Base-by-base conservation (phyloP, 1,140 invertebrate species). In the Apolygus lucorum region DNA sequence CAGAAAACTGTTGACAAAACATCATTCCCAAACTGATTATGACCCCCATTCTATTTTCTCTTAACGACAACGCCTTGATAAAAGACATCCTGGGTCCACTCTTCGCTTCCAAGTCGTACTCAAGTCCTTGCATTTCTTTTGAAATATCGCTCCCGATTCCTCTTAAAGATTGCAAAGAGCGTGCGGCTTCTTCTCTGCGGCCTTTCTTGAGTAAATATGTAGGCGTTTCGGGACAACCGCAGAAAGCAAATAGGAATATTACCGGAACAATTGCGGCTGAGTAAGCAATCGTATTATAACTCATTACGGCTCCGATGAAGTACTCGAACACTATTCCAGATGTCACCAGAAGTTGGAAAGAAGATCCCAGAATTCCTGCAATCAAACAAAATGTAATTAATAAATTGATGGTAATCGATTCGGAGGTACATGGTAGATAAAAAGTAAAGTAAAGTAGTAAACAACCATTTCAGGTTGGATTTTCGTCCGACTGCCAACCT, bases 1-100 rank as follows among this genome's bases (percentile, higher is more conserved):
- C 90, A 67, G 87, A 88, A 29, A 94, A 78, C 76, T 94, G 92
- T 75, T 94, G 91, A 77, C 93, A 89, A 64, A 90, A 78, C 89
- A 94, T 91, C 1, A 95, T 80, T 4, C 86, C 85, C 73, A 90
- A 84, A 42, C 84, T 85, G 25, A 95, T 89, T 14, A 87, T 70
- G 14, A 93, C 76, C 1, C 86, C 88, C 77, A 87, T 90, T 8
- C 82, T 75, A 0, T 84, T 84, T 14, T 85, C 83, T 71, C 79
- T 83, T 63, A 83, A 82, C 1, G 77, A 80, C 2, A 90, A 80
- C 1, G 85, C 81, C 1, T 81, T 77, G 1, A 74, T 42, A 49
- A 88, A 82, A 0, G 87, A 84, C 0, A 82, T 77, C 26, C 84
- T 79, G 28, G 84, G 83, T 0, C 86, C 78, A 14, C 78, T 75